Evolutionary conservation across 2,113 vertebrate genomes (phyloP), one percentile per base, ranked within the genome.

Genomic region (Pagrus major): DNA sequence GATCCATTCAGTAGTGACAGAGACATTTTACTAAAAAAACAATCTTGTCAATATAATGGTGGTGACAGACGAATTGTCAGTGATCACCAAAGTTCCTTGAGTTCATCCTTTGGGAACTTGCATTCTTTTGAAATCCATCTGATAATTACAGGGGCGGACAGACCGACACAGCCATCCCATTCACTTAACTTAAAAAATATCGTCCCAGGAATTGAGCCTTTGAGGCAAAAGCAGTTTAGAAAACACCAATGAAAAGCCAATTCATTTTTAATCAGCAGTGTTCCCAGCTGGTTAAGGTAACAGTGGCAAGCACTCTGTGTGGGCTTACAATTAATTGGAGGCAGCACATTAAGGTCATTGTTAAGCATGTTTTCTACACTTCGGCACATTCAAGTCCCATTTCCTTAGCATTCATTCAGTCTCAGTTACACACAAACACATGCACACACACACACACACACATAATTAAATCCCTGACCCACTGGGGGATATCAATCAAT

Each of bases 241-340:
- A 82, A n/a, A 68, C 65, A 78, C 25, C 71, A 51, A 23, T 23
- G n/a, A 49, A 23, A 72, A 51, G 69, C 61, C 39, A 60, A 78
- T 81, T 78, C 3, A 61, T 78, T 64, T 78, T 83, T 75, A 81
- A 79, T 78, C 59, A 29, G 23, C 63, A 25, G 44, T 66, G 66
- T 75, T 79, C 60, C 64, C 55, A 70, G 56, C 76, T 78, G 33
- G 42, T 75, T 59, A 58, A 59, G 59, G 73, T 44, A 82, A 79
- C 64, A 75, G 23, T 75, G 41, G 51, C 55, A 61, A 80, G 49
- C 35, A 15, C 76, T 81, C 67, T 44, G 58, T 72, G 56, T 47
- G 76, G 54, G 59, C 47, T 66, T 61, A 29, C 52, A 79, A 89
- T 86, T 15, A 87, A 89, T 74, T 80, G 78, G 42, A 80, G 42